Evolutionary conservation across 2,797 vertebrate genomes (phyloP), one percentile per base, ranked within the genome.

Genomic region (Mus minutoides): DNA sequence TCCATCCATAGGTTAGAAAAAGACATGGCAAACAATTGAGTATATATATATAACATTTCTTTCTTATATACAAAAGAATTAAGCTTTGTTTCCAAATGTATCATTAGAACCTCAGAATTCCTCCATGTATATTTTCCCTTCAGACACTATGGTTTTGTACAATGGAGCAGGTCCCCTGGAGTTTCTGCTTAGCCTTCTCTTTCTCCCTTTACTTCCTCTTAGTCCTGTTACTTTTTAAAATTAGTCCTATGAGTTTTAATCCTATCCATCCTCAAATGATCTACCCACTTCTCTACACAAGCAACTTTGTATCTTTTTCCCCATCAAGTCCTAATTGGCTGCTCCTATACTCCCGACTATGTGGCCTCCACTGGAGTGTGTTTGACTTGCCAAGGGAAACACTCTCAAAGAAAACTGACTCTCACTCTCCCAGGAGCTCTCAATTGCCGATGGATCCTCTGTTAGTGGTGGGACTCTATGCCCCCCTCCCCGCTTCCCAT

Each of bases 61-160:
- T 85, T 83, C 52, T 90, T 83, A 62, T 83, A 69, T 21, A 69
- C 84, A 91, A 54, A 34, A 93, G 56, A 94, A 67, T 86, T 56
- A 93, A 82, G 80, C 29, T 56, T 80, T 83, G 49, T 93, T 91
- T 82, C 75, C 79, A 91, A 89, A 84, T n/a, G 89, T 46, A 76
- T 82, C 21, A 46, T 11, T 77, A 97, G 64, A 12, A 76, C 40
- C 69, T 92, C 88, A 84, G 56, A 54, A 13, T 77, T 75, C 40
- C 71, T 19, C 26, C 22, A 11, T 8, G 37, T 37, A 34, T 54
- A 31, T 58, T 49, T 80, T 94, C 77, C 69, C 69, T 87, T 78
- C 19, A 31, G 43, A 34, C 71, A 56, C n/a, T 56, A 21, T 0
- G 0, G 31, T 54, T 90, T 90, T 31, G 90, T 22, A 92, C 78